Evolutionary conservation across 1,140 invertebrate genomes (phyloP), one percentile per base, ranked within the genome.

Genomic region (Drosophila hydei): DNA sequence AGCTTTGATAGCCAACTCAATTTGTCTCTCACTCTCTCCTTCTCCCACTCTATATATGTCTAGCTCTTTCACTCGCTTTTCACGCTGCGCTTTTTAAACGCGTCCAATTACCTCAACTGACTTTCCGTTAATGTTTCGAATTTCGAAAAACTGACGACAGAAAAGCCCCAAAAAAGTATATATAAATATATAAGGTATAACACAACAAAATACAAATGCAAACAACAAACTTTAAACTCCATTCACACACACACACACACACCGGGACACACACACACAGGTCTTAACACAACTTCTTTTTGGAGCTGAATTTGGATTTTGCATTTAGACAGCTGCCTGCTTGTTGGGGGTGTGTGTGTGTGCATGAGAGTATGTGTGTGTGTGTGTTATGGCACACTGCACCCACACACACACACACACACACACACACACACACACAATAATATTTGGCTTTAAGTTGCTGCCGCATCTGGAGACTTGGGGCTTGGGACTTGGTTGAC

Each of bases 91-190:
- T 59, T 56, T 40, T 74, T 77, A 45, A 77, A 87, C 77, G 81
- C 81, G 81, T 85, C 81, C 81, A 85, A 87, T 85, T 85, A 85
- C 81, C 81, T 80, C 63, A 67, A 69, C 74, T 58, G 81, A 87
- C 81, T 85, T 87, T 87, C 77, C 81, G 81, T 77, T 77, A 87
- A 77, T 85, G 81, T 87, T 85, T 87, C 77, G 52, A 80, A 80
- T 85, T 87, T 85, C 77, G 70, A 87, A 80, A 87, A 87, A 77
- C 64, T 74, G 56, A 47, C 69, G 50, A 58, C 73, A 69, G 77
- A 79, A 85, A 87, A 87, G 43, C 69, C 54, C 73, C 79, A 79
- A 67, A 68, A 64, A 40, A 52, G 36, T 23, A 23, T 11, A 47
- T 12, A 50, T 54, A 52, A 36, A 60, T 40, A 14, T 40, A 14